Base-by-base conservation (phyloP, 2,797 vertebrate species). In the Hydrocynus forskahlii region DNA sequence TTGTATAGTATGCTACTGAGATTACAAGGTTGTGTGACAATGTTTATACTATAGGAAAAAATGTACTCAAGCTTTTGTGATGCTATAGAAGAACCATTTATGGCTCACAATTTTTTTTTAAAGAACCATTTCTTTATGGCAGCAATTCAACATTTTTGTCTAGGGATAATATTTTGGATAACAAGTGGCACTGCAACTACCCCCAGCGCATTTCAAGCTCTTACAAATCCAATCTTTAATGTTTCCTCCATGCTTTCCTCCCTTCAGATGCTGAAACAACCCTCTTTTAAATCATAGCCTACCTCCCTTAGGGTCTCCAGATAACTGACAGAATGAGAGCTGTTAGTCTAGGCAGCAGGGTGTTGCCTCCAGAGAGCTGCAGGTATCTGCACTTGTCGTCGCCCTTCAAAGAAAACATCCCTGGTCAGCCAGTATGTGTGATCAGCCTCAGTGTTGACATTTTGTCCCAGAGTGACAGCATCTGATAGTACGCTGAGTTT, bases 301-400 rank as follows among this genome's bases (percentile, higher is more conserved):
- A 25, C 52, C 82, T 81, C 75, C 85, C 76, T 76, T 88, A 86
- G 86, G 88, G 70, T 89, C 83, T 72, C 59, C 54, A 59, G 72
- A 81, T 88, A 88, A 89, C 81, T 89, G 92, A 87, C 88, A 90
- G 88, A 78, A 74, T 82, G 76, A 73, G 82, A 85, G 83, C 86
- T 90, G 90, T 87, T 89, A 84, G 78, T 82, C 81, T 75, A 86
- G 35, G 84, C 88, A 83, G 84, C 66, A 54, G 74, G 83, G 82
- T 88, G 82, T 86, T 89, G 75, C 88, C 86, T 87, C 85, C 35
- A 79, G 87, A 86, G 88, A 83, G 72, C 83, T 67, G 43, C 74
- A 79, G 82, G 70, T 76, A 50, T 59, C 38, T 66, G 19, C 87
- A 89, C 92, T 88, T 91, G 87, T 79, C 89, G 85, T 86, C 91